Percentiles rank a stretch among this genome's conserved stretches.
These are phyloP conservation scores for Limanda limanda DNA, from an alignment of 2,113 vertebrate species.

Conservation along the genomic window DNA sequence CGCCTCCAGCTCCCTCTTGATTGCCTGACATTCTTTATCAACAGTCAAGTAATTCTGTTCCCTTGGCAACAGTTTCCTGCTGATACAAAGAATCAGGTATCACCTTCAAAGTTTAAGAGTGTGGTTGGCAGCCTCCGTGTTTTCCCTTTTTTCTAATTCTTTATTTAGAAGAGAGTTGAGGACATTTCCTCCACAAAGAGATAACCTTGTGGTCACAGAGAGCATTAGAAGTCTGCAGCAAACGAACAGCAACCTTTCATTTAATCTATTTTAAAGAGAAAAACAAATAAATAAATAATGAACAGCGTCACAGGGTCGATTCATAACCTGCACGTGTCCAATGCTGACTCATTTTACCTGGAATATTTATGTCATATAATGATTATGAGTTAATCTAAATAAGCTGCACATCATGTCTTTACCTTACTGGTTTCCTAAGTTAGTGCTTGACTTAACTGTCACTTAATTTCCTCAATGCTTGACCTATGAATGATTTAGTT, in stretches of 20 bases:
- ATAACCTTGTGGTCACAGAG: not conserved
- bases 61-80: slow-evolving; percentile 79
- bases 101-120: slow-evolving; percentile 78
- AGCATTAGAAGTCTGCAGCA: not conserved
- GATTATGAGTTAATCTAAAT: too few species aligned
- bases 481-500: too few species aligned
- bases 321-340: too few species aligned
- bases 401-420: too few species aligned
- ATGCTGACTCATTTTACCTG: too few species aligned
- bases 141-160: slow-evolving; percentile 50
- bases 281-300: not conserved
- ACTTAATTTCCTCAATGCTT: too few species aligned
- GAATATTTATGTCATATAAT: too few species aligned
- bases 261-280: not conserved
- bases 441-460: too few species aligned
- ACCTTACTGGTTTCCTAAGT: too few species aligned
- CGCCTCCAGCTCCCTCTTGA: slow-evolving; percentile 74
- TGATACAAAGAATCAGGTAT: slow-evolving; percentile 77
- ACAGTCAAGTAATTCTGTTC: slow-evolving; percentile 79
- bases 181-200: not conserved
- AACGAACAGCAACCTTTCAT: not conserved
- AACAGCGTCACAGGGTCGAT: too few species aligned
- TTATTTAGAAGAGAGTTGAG: slow-evolving; percentile 2
- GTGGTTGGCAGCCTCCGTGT: slow-evolving; percentile 52
- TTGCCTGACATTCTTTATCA: slow-evolving; percentile 81